These are phyloP conservation scores for Cyphotilapia sp. DNA, from an alignment of 2,113 vertebrate genomes.

Conservation along the genomic window DNA sequence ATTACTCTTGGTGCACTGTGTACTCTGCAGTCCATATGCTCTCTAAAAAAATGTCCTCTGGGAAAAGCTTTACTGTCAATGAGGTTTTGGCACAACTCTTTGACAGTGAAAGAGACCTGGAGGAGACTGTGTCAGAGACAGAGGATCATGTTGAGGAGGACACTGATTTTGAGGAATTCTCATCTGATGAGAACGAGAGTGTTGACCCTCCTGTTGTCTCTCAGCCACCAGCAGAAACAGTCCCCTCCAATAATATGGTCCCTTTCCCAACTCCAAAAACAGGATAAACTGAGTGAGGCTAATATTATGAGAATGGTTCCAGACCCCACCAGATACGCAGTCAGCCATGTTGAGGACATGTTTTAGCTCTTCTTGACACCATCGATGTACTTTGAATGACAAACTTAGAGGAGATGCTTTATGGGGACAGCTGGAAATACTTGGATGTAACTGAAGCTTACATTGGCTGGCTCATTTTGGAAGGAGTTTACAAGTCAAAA, in stretches of 20 bases:
- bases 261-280: neutral
- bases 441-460: neutral
- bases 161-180: neutral
- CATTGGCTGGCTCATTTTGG: neutral
- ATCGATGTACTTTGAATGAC: neutral
- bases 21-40: neutral
- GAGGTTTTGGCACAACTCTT: rapidly evolving
- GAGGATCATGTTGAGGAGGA: neutral
- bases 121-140: neutral
- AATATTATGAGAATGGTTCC: neutral
- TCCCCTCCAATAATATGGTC: rapidly evolving
- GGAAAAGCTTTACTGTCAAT: neutral
- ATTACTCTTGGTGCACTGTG: neutral
- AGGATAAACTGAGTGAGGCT: neutral
- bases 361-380: neutral
- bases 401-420: neutral
- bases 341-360: neutral
- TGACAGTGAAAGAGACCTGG: neutral
- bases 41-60: neutral
- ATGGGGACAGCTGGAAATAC: neutral
- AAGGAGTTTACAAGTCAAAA: neutral
- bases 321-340: rapidly evolving
- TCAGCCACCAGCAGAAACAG: neutral
- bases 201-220: neutral
- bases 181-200: neutral